A percentile compares a stretch with the other conserved stretches of the same genome.
These are phyloP conservation scores for Micoletzkya japonica DNA, from an alignment of 2,888 invertebrate species.

Conservation along the genomic window DNA sequence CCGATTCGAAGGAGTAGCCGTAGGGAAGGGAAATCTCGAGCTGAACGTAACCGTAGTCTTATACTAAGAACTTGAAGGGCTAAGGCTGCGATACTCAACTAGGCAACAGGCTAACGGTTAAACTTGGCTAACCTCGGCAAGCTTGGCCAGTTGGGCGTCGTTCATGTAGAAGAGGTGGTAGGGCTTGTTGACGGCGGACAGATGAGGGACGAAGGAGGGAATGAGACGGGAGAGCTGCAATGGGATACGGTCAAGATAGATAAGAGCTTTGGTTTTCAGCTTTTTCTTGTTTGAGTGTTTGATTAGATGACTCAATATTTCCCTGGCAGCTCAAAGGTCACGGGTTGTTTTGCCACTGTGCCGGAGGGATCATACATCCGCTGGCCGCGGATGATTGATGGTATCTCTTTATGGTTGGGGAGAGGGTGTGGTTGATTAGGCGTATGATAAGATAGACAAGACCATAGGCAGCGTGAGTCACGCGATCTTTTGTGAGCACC, in stretches of 20 bases:
- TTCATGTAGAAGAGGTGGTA: slow-evolving; percentile 27
- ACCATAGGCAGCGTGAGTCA: no score
- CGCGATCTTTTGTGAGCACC: background rate
- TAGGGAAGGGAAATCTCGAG: slow-evolving; percentile 20
- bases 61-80: background rate
- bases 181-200: slow-evolving; percentile 11
- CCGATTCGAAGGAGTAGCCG: slow-evolving; percentile 23
- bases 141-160: slow-evolving; percentile 4
- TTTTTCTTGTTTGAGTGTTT: background rate
- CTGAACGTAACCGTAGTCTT: background rate
- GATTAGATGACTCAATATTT: background rate
- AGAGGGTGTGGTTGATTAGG: background rate
- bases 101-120: background rate
- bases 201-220: slow-evolving; percentile 21
- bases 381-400: slow-evolving; percentile 5
- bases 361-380: background rate
- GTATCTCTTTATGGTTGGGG: background rate
- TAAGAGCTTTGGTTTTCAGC: background rate
- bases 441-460: no score
- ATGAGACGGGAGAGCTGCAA: slow-evolving; percentile 16
- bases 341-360: background rate
- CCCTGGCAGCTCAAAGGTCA: background rate
- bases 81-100: background rate
- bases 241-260: background rate
- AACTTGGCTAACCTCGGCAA: slow-evolving; percentile 13